A percentile compares a stretch with the other conserved stretches of the same genome.
Conservation (phyloP, 2,113 vertebrate species). For the Nycticorax nycticorax region DNA sequence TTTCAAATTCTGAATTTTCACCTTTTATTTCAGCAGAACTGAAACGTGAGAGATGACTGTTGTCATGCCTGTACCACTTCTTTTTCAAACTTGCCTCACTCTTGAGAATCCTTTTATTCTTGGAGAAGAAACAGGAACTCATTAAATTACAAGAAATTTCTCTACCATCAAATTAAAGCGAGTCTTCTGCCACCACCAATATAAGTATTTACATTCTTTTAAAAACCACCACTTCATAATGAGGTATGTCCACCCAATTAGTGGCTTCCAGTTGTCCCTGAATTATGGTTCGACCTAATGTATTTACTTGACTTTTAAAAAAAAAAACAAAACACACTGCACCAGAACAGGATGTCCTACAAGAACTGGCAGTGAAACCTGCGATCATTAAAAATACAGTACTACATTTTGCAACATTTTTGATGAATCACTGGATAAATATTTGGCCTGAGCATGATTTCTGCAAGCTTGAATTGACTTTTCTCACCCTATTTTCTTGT, state of each 20-base stretch:
- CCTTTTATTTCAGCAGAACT: not conserved
- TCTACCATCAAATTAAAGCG: not conserved
- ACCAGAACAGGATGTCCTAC: constrained; percentile 44
- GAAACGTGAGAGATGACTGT: not conserved
- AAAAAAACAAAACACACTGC: not conserved
- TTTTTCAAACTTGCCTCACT: not conserved
- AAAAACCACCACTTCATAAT: not conserved
- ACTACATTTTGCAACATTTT: constrained; percentile 49
- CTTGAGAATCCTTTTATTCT: not conserved
- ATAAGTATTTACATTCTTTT: not conserved
- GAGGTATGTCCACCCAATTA: not conserved
- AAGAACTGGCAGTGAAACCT: constrained; percentile 47
- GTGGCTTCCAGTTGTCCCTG: not conserved
- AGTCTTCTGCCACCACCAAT: not conserved
- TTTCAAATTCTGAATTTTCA: not conserved
- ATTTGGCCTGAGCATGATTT: constrained; percentile 17
- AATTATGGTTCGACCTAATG: not conserved
- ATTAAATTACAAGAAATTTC: not conserved
- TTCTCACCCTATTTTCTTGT: constrained; percentile 51
- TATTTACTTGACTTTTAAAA: not conserved
- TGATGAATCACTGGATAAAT: constrained; percentile 51
- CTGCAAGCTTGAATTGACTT: constrained; percentile 40
- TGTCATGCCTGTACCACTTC: not conserved
- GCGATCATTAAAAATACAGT: not conserved
- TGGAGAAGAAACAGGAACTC: not conserved